Evolutionary conservation across 2,113 vertebrate genomes (phyloP).

Genomic region (Empidonax alnorum): DNA sequence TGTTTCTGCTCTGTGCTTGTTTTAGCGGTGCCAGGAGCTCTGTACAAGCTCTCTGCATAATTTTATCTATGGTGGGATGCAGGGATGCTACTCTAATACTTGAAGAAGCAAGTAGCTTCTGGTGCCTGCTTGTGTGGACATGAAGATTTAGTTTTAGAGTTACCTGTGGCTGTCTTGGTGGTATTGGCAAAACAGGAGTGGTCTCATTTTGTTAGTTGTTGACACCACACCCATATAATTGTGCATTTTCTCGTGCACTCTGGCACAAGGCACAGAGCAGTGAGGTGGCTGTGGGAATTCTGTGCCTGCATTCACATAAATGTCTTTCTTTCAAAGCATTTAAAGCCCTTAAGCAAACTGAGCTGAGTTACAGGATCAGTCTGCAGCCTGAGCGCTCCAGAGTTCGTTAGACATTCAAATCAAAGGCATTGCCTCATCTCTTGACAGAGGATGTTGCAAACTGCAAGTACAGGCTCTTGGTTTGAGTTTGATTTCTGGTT

Average conservation of each 20-base stretch:
- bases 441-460: background rate
- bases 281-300: background rate
- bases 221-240: accelerated
- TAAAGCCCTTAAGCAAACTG: background rate
- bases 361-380: background rate
- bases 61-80: background rate
- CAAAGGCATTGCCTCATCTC: background rate
- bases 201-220: background rate
- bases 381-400: background rate
- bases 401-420: background rate
- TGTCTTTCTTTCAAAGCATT: background rate
- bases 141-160: background rate
- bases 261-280: background rate
- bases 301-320: background rate
- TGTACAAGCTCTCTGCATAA: background rate
- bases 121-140: background rate
- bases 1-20: background rate
- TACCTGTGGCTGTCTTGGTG: background rate
- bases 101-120: background rate
- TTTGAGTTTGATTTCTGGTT: background rate
- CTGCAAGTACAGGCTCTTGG: background rate
- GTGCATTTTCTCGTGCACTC: accelerated
- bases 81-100: background rate
- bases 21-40: background rate
- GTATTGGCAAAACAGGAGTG: background rate